Conservation (phyloP, 2,797 vertebrate species). For the Esox masquinongy region DNA sequence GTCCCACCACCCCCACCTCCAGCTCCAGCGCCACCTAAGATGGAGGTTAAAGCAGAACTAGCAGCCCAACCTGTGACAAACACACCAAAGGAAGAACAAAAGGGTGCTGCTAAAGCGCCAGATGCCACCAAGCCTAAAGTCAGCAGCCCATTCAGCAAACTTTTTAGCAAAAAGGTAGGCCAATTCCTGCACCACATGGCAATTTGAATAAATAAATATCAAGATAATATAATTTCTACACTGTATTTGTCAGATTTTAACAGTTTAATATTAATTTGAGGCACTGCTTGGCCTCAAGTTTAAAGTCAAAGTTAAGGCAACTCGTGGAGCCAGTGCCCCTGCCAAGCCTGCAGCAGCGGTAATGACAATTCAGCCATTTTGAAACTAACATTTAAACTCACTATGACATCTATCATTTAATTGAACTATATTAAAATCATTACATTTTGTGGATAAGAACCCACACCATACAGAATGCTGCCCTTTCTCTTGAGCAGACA, state of each 20-base stretch:
- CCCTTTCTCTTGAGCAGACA: neutral
- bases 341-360: constrained; percentile 49
- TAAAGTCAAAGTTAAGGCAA: constrained; percentile 45
- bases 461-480: neutral
- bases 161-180: constrained; percentile 90
- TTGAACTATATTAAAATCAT: constrained; percentile 8
- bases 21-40: constrained; percentile 73
- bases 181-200: neutral
- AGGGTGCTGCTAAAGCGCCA: constrained; percentile 64
- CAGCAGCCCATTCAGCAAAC: constrained; percentile 76
- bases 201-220: neutral
- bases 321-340: constrained; percentile 46
- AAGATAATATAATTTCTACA: neutral
- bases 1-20: constrained; percentile 72
- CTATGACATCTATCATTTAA: constrained; percentile 7
- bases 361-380: constrained; percentile 46
- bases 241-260: constrained; percentile 34
- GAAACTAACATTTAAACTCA: constrained; percentile 19
- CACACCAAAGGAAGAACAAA: constrained; percentile 67
- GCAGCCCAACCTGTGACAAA: constrained; percentile 60
- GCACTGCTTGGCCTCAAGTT: constrained; percentile 46
- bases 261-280: constrained; percentile 58
- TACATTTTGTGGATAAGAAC: neutral
- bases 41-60: constrained; percentile 74
- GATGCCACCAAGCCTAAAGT: constrained; percentile 73